A percentile compares a stretch with the other conserved stretches of the same genome.
phyloP scores from a whole-genome alignment of 2,797 vertebrate genomes.

The Lerista edwardsae region DNA sequence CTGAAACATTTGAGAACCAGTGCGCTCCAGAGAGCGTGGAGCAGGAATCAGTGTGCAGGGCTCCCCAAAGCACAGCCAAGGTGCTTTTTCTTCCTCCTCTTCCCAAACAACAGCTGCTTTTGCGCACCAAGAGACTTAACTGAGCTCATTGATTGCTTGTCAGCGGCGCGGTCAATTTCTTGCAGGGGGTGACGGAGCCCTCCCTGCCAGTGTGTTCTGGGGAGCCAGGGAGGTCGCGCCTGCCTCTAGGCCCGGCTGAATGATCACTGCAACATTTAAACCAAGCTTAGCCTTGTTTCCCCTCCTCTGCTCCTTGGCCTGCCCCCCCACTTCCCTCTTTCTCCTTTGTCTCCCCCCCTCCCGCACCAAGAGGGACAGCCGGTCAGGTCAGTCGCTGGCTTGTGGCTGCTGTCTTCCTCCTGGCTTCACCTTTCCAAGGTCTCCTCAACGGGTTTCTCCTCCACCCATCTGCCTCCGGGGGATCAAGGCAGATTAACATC shows the following conservation, averaged over 20 bases:
- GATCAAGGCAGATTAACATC: slow-evolving; percentile 42
- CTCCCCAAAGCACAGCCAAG: no score
- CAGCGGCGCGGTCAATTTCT: not conserved
- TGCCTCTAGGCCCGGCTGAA: not conserved
- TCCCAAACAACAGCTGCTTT: no score
- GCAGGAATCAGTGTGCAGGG: no score
- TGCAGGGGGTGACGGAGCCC: not conserved
- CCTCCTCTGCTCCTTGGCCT: not conserved
- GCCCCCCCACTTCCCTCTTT: not conserved
- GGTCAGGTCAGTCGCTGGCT: no score
- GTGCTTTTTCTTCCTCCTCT: no score
- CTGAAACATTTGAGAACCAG: no score
- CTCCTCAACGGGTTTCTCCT: slow-evolving; percentile 50
- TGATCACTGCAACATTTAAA: not conserved
- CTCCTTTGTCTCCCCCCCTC: not conserved
- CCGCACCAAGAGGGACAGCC: not conserved
- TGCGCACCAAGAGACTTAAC: not conserved
- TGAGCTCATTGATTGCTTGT: not conserved
- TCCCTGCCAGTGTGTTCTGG: no score
- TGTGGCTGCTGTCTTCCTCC: not conserved
- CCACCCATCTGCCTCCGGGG: slow-evolving; percentile 68
- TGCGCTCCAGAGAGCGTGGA: no score
- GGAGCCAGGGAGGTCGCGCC: not conserved
- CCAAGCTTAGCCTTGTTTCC: slow-evolving; percentile 6
- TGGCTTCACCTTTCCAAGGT: slow-evolving; percentile 13